A percentile compares a stretch with the other conserved stretches of the same genome.
phyloP scores from a whole-genome alignment of 1,140 invertebrate species.

The Chelonus insularis region DNA sequence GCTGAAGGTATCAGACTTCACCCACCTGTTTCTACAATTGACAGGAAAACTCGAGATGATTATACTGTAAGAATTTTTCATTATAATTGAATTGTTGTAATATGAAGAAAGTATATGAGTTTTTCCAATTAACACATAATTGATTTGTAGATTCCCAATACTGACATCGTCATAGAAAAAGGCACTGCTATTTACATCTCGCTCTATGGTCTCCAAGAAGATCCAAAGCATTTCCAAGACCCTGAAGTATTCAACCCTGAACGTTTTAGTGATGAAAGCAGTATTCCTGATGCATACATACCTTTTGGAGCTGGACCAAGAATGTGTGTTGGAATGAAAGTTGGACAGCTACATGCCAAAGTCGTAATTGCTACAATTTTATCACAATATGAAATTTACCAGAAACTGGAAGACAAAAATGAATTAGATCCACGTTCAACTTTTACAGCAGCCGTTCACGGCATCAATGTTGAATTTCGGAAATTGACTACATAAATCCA shows the following conservation, averaged over 20 bases:
- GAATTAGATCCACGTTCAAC: constrained; percentile 46
- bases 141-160: constrained; percentile 43
- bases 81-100: neutral
- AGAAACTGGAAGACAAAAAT: constrained; percentile 41
- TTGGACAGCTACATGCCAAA: constrained; percentile 68
- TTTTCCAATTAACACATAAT: too few relatives aligned
- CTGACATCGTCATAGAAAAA: constrained; percentile 45
- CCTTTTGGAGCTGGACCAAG: constrained; percentile 40
- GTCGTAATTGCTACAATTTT: constrained; percentile 62
- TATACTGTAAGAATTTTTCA: constrained; percentile 42
- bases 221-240: constrained; percentile 43
- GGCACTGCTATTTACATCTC: constrained; percentile 40
- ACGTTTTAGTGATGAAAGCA: constrained; percentile 38
- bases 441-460: constrained; percentile 44
- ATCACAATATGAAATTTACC: constrained; percentile 54
- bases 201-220: constrained; percentile 51
- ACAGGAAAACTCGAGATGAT: constrained; percentile 56
- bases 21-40: constrained; percentile 65
- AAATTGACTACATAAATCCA: constrained; percentile 13
- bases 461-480: constrained; percentile 36
- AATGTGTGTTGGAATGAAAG: constrained; percentile 39
- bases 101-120: neutral
- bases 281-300: constrained; percentile 37
- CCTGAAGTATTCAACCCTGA: constrained; percentile 43
- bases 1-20: constrained; percentile 60